Base-by-base conservation (phyloP, 2,888 invertebrate species). In the Pomacea canaliculata region DNA sequence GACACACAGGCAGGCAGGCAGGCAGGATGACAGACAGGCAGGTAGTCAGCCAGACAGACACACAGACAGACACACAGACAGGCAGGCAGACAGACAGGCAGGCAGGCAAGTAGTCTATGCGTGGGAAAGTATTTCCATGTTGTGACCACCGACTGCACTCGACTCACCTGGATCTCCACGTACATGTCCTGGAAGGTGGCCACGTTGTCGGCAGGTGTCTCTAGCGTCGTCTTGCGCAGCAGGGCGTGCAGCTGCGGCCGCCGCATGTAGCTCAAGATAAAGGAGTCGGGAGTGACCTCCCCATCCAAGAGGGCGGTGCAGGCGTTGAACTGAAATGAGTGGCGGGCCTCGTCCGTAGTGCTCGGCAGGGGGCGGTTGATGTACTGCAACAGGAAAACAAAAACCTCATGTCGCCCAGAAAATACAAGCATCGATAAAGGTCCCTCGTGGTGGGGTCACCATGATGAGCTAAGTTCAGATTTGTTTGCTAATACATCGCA, bases 241-340 rank as follows among this genome's bases (percentile, higher is more conserved):
- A 86, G 78, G 68, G 75, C 68, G 19, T 71, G 67, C 10, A 86
- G 79, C 37, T 77, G 70, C 3, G 76, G 63, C n/a, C 84, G 77
- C 48, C 81, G 69, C 51, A 73, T 59, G 60, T 77, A 71, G 60
- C 76, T 73, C 70, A 79, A 67, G 59, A 79, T 76, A 51, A 79
- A 84, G 46, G 83, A 82, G 49, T 81, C 81, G 9, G 83, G 81
- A 37, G 80, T 78, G 8, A 86, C 82, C 16, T 76, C 76, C 13
- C 85, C 86, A 68, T 86, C 86, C n/a, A 86, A 73, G 23, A 86
- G 71, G 12, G 85, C 83, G 5, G 83, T 81, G 65, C 84, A 83
- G 48, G 82, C 80, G 59, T 82, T 85, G 73, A 86, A 86, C 79
- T 86, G 86, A 71, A 86, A 86, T 8, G 86, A 86, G 76, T 86